Conservation (phyloP, 2,888 invertebrate genomes). For the Urechis unicinctus region DNA sequence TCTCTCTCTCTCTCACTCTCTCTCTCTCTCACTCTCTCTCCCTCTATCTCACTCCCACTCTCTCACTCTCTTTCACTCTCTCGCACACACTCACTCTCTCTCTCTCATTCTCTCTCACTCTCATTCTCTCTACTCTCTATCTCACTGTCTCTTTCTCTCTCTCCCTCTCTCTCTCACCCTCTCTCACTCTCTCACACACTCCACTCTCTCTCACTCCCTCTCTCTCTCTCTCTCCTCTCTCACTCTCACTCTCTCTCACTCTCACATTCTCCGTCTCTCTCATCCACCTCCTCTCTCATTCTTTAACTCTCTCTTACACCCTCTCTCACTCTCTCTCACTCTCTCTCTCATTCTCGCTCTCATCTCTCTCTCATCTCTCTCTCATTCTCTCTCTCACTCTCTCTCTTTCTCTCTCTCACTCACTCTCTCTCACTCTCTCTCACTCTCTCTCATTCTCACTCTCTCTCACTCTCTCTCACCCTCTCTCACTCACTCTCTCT, state of each 20-base stretch:
- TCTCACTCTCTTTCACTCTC: background rate
- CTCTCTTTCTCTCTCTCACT: background rate
- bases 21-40: background rate
- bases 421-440: conserved; percentile 8
- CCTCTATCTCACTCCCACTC: background rate
- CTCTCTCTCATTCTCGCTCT: background rate
- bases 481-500: conserved; percentile 12
- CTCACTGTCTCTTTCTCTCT: too few relatives aligned
- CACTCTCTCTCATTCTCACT: too few relatives aligned
- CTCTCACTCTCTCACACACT: background rate
- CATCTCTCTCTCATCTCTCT: too few relatives aligned
- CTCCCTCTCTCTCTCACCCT: too few relatives aligned
- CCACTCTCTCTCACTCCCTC: conserved; percentile 3
- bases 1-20: background rate
- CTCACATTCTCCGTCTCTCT: background rate
- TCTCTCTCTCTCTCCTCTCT: background rate
- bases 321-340: conserved; percentile 1
- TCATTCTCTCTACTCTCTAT: background rate
- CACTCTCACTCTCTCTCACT: background rate
- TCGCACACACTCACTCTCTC: too few relatives aligned
- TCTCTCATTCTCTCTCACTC: background rate
- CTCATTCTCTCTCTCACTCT: background rate
- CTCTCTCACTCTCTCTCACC: too few relatives aligned
- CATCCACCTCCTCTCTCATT: background rate
- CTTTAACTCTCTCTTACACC: too few relatives aligned